These are phyloP conservation scores for Erpetoichthys calabaricus DNA, from an alignment of 2,797 vertebrate species.

Conservation along the genomic window DNA sequence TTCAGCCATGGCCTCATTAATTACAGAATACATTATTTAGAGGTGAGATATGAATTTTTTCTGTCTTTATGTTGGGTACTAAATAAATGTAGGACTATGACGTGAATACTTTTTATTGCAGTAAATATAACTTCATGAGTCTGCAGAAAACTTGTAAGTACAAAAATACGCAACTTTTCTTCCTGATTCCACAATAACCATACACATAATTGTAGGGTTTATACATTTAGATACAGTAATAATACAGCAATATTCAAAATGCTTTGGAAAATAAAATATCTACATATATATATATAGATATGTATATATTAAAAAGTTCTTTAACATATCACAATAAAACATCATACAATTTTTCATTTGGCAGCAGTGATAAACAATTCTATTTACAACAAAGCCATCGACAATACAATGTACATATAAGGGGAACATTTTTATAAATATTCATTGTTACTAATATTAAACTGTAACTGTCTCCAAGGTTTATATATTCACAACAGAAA, in stretches of 20 bases:
- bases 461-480: no score
- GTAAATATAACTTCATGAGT: constrained; percentile 52
- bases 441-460: no score
- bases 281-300: constrained; percentile 9
- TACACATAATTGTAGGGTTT: constrained; percentile 65
- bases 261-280: constrained; percentile 49
- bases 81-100: no score
- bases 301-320: constrained; percentile 5
- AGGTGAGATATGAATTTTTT: no score
- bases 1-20: no score
- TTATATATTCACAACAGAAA: not conserved
- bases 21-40: no score
- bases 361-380: constrained; percentile 42
- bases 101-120: constrained; percentile 25
- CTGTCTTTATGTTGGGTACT: no score
- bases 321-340: constrained; percentile 7
- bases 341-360: constrained; percentile 24
- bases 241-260: constrained; percentile 41
- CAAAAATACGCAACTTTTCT: constrained; percentile 82
- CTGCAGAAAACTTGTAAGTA: constrained; percentile 82
- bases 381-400: constrained; percentile 45
- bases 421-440: constrained; percentile 17
- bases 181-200: constrained; percentile 52
- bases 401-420: constrained; percentile 42
- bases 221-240: constrained; percentile 65